phyloP scores from a whole-genome alignment of 2,888 invertebrate genomes.

The Spilosoma lubricipeda region DNA sequence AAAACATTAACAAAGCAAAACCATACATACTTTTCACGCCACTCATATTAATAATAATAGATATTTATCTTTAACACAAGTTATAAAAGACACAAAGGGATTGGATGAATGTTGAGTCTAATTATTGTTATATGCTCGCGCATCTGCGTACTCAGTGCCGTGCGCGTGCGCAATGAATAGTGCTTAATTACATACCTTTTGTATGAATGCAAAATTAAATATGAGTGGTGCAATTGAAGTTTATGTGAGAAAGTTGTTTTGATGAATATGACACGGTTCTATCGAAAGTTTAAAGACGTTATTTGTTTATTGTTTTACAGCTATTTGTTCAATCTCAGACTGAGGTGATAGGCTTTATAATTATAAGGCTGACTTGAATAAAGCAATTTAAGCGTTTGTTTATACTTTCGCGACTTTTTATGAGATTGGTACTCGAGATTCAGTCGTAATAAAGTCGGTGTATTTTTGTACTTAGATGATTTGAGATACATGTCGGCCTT shows the following conservation, averaged over 20 bases:
- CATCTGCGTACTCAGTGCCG: slow-evolving; percentile 45
- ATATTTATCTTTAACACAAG: slow-evolving; percentile 45
- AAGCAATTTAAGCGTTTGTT: neutral
- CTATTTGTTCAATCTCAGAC: neutral
- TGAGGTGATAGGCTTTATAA: neutral
- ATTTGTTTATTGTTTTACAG: neutral
- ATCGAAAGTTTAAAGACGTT: neutral
- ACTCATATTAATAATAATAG: slow-evolving; percentile 43
- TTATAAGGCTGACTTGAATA: neutral
- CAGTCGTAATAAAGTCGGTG: too few relatives aligned
- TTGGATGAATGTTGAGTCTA: slow-evolving; percentile 50
- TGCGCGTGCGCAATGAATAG: slow-evolving; percentile 42
- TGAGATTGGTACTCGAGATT: neutral
- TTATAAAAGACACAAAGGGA: slow-evolving; percentile 42
- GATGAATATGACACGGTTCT: slow-evolving; percentile 13
- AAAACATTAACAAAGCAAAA: slow-evolving; percentile 10
- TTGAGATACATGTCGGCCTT: too few relatives aligned
- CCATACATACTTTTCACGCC: slow-evolving; percentile 6
- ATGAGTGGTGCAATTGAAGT: slow-evolving; percentile 31
- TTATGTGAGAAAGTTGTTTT: slow-evolving; percentile 39
- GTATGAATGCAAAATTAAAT: slow-evolving; percentile 33
- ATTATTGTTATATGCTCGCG: slow-evolving; percentile 32
- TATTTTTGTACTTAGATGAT: neutral
- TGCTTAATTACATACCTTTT: slow-evolving; percentile 42
- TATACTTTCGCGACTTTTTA: neutral